phyloP scores from a whole-genome alignment of 2,113 vertebrate genomes.

The Nibea albiflora region DNA sequence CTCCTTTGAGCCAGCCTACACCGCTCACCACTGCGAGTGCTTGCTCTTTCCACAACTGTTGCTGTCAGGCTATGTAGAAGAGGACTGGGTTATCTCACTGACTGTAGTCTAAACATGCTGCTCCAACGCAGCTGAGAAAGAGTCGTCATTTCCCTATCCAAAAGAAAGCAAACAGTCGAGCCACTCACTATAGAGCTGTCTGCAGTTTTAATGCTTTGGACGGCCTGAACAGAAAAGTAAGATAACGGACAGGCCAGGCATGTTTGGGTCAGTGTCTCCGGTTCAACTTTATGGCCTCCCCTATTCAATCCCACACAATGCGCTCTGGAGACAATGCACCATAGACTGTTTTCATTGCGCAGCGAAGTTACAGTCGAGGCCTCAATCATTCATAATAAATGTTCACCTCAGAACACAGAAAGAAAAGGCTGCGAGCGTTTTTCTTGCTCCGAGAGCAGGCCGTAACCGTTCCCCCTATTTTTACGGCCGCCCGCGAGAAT shows the following conservation, averaged over 20 bases:
- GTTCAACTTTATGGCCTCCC: constrained; percentile 67
- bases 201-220: constrained; percentile 42
- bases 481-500: constrained; percentile 40
- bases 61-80: constrained; percentile 30
- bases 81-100: constrained; percentile 66
- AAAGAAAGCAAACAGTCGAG: constrained; percentile 47
- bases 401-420: constrained; percentile 47
- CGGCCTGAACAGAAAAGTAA: constrained; percentile 14
- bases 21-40: constrained; percentile 10
- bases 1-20: background rate
- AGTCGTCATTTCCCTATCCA: constrained; percentile 37
- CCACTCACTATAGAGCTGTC: constrained; percentile 42
- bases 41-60: constrained; percentile 34
- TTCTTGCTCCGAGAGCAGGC: constrained; percentile 30
- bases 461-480: constrained; percentile 31
- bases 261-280: constrained; percentile 67
- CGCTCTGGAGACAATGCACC: constrained; percentile 69
- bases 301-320: constrained; percentile 79
- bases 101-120: constrained; percentile 63
- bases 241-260: constrained; percentile 47
- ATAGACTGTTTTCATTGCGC: constrained; percentile 70
- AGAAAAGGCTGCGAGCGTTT: constrained; percentile 45
- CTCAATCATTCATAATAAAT: constrained; percentile 63
- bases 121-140: constrained; percentile 43
- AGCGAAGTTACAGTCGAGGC: constrained; percentile 58